These are phyloP conservation scores for Menidia beryllina DNA, from an alignment of 2,113 vertebrate species.

Conservation along the genomic window DNA sequence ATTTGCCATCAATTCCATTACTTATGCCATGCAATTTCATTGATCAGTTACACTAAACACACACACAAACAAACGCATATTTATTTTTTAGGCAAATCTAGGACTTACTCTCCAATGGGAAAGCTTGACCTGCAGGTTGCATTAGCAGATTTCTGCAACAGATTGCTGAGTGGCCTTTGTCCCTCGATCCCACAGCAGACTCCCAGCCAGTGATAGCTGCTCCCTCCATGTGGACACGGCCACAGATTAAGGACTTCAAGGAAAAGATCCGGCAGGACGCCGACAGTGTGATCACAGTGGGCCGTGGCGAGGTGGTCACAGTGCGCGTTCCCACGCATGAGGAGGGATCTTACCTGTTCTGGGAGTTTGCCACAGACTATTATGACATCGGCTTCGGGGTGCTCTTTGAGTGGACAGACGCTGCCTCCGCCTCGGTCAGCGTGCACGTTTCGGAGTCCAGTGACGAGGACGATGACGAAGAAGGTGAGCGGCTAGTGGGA, in stretches of 20 bases:
- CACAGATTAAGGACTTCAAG: slow-evolving; percentile 99
- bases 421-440: slow-evolving; percentile 93
- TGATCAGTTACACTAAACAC: no score
- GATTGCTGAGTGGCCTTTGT: background rate
- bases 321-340: slow-evolving; percentile 97
- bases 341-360: slow-evolving; percentile 97
- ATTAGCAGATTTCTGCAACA: background rate
- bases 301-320: slow-evolving; percentile 97
- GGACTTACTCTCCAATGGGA: background rate
- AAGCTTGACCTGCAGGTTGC: background rate
- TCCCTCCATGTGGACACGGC: slow-evolving; percentile 99
- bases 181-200: slow-evolving; percentile 74
- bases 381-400: slow-evolving; percentile 99
- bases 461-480: slow-evolving; percentile 97
- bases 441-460: slow-evolving; percentile 99
- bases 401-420: slow-evolving; percentile 99
- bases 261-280: slow-evolving; percentile 98
- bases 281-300: slow-evolving; percentile 98
- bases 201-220: slow-evolving; percentile 93
- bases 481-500: slow-evolving; percentile 82
- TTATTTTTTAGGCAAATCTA: background rate
- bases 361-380: slow-evolving; percentile 99
- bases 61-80: no score
- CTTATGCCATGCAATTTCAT: no score
- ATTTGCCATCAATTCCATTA: background rate